These are phyloP conservation scores for Spodoptera frugiperda DNA, from an alignment of 1,140 invertebrate species.

Conservation along the genomic window DNA sequence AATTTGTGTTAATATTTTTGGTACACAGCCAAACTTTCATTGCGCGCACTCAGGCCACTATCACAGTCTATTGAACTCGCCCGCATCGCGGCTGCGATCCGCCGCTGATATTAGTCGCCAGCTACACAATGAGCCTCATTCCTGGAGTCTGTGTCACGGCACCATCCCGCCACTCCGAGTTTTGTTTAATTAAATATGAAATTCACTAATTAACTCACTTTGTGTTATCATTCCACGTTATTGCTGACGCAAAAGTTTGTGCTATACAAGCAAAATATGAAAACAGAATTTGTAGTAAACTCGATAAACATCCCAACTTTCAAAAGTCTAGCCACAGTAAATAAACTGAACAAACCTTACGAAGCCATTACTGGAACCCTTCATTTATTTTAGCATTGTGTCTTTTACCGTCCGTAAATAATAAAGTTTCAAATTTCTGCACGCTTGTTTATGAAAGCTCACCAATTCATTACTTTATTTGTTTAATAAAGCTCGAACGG, in stretches of 20 bases:
- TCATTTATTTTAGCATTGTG: conserved; percentile 56
- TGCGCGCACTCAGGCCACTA: conserved; percentile 34
- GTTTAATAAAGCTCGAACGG: conserved; percentile 77
- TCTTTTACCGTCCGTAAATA: conserved; percentile 67
- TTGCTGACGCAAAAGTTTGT: conserved; percentile 26
- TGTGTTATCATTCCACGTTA: conserved; percentile 20
- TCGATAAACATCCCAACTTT: conserved; percentile 29
- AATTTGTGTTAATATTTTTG: conserved; percentile 57
- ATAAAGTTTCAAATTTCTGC: conserved; percentile 73
- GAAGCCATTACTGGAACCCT: conserved; percentile 51
- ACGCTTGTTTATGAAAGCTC: conserved; percentile 72
- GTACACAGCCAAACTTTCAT: conserved; percentile 54
- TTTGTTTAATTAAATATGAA: conserved; percentile 22
- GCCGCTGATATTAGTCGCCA: conserved; percentile 3
- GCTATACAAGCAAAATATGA: conserved; percentile 34
- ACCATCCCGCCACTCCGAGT: neutral
- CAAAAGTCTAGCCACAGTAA: conserved; percentile 36
- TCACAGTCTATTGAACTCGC: conserved; percentile 35
- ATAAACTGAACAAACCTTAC: conserved; percentile 42
- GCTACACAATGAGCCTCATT: neutral
- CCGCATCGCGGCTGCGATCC: conserved; percentile 1
- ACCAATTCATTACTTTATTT: conserved; percentile 81
- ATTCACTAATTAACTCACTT: conserved; percentile 27
- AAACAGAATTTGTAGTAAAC: conserved; percentile 30
- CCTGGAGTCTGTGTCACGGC: neutral